phyloP scores from a whole-genome alignment of 2,113 vertebrate species.

The Guaruba guarouba region DNA sequence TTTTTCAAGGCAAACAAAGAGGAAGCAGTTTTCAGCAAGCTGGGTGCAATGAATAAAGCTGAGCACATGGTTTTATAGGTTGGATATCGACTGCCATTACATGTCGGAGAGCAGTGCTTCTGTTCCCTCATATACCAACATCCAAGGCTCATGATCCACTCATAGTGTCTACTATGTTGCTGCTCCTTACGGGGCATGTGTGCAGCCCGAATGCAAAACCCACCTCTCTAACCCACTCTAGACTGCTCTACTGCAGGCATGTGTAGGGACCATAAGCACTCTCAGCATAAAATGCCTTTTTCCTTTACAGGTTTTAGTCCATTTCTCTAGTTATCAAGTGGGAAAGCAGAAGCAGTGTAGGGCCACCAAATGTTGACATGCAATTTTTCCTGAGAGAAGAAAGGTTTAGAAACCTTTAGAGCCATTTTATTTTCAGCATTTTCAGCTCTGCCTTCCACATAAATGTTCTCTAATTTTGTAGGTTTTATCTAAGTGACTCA shows the following conservation, averaged over 20 bases:
- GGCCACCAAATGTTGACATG: neutral
- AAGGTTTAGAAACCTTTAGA: neutral
- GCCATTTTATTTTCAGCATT: neutral
- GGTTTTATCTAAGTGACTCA: neutral
- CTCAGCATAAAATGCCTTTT: neutral
- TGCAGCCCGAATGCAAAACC: neutral
- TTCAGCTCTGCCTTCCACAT: neutral
- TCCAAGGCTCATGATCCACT: neutral
- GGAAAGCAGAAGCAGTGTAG: neutral
- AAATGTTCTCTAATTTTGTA: neutral
- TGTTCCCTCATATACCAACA: neutral
- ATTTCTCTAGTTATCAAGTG: neutral
- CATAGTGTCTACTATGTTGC: neutral
- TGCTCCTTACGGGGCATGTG: neutral
- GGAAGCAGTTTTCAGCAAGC: fast-evolving
- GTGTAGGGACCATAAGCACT: neutral
- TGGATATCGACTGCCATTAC: neutral
- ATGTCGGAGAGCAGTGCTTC: neutral
- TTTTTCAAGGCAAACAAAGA: neutral
- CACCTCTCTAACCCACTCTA: neutral
- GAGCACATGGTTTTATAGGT: neutral
- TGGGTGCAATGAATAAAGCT: neutral
- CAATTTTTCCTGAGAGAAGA: neutral
- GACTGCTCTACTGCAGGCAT: neutral
- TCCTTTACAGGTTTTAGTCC: neutral